These are phyloP conservation scores for Ostrea denselamellosa DNA, from an alignment of 1,140 invertebrate species.

Conservation along the genomic window DNA sequence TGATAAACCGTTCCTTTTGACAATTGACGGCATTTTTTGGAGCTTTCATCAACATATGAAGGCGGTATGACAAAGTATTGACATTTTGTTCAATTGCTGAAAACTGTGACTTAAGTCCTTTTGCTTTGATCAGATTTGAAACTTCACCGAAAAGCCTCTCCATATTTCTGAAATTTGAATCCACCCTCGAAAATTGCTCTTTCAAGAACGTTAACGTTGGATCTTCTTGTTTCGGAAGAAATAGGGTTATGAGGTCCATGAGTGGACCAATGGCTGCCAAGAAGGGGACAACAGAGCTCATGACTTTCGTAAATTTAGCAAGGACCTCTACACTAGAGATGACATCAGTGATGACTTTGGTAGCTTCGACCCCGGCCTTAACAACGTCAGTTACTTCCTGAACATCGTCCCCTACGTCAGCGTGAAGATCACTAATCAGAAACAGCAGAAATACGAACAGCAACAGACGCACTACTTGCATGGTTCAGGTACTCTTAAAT, in stretches of 20 bases:
- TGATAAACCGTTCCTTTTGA: not conserved
- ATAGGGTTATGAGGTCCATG: not conserved
- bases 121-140: not conserved
- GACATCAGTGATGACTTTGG: not conserved
- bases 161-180: slow-evolving; percentile 8
- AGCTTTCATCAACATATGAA: slow-evolving; percentile 1
- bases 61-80: not conserved
- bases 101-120: not conserved
- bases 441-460: not conserved
- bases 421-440: not conserved
- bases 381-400: not conserved
- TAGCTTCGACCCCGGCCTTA: not conserved
- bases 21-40: not conserved
- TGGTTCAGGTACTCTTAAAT: no score
- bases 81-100: not conserved
- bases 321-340: not conserved
- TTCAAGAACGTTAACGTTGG: not conserved
- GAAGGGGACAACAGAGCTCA: not conserved
- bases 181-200: slow-evolving; percentile 3
- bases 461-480: no score
- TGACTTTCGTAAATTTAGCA: not conserved
- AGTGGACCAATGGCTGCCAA: not conserved
- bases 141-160: not conserved
- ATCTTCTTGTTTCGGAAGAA: not conserved
- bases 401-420: not conserved